Percentiles rank a stretch among this genome's conserved stretches.
Conservation (phyloP, 2,113 vertebrate genomes). For the Gallinago media region DNA sequence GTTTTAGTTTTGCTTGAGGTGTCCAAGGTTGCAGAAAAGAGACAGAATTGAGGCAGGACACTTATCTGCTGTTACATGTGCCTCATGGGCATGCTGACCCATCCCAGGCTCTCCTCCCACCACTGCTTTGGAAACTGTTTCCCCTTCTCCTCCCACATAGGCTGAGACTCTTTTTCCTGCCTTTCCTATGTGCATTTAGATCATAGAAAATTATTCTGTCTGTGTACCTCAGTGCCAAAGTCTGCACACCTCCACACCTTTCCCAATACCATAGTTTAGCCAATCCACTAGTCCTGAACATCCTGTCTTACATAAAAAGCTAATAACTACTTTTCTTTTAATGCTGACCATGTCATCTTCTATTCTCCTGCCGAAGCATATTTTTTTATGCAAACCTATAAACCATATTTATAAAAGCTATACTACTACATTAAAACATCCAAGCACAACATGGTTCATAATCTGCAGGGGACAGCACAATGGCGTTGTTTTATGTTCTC, state of each 20-base stretch:
- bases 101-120: background rate
- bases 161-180: background rate
- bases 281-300: background rate
- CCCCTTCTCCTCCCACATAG: background rate
- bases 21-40: background rate
- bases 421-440: background rate
- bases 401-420: background rate
- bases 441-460: background rate
- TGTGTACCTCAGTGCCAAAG: fast-evolving
- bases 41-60: background rate
- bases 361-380: background rate
- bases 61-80: background rate
- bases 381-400: background rate
- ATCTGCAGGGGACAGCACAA: background rate
- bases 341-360: fast-evolving
- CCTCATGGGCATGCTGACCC: background rate
- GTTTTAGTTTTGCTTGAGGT: background rate
- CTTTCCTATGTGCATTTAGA: background rate
- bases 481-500: background rate
- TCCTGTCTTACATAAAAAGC: background rate
- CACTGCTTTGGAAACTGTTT: background rate
- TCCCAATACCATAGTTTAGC: background rate
- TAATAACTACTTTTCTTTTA: background rate
- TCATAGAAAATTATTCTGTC: background rate
- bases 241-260: background rate